Conservation (phyloP, 2,888 invertebrate species). For the Cerceris ruficornis region DNA sequence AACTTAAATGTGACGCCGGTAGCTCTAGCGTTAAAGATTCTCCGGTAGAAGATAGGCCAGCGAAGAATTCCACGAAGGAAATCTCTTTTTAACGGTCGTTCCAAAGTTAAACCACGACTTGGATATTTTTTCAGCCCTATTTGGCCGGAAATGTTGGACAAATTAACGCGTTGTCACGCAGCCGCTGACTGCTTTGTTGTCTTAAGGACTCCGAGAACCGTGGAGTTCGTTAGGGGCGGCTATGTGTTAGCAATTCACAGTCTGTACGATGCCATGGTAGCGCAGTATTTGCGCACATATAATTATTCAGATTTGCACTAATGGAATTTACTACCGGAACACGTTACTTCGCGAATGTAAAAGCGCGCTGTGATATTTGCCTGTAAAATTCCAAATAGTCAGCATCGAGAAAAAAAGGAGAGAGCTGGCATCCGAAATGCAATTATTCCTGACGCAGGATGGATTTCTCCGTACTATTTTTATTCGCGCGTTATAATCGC, state of each 20-base stretch:
- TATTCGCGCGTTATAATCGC: too few species aligned
- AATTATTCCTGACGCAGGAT: not conserved
- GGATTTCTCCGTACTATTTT: too few species aligned
- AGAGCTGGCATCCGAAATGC: not conserved
- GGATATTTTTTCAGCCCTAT: conserved; percentile 4
- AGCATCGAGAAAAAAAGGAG: not conserved
- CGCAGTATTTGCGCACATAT: conserved; percentile 74
- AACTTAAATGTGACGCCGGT: too few species aligned
- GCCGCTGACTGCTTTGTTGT: conserved; percentile 60
- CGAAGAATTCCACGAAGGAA: not conserved
- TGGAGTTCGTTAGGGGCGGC: conserved; percentile 71
- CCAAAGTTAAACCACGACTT: not conserved
- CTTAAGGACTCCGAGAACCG: conserved; percentile 65
- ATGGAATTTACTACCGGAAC: conserved; percentile 67
- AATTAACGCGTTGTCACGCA: conserved; percentile 49
- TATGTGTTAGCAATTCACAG: conserved; percentile 71
- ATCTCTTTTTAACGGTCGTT: not conserved
- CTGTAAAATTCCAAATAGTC: conserved; percentile 30
- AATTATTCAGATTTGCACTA: conserved; percentile 75
- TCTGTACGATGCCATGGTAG: conserved; percentile 44
- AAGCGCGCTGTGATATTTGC: conserved; percentile 44
- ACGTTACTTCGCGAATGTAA: conserved; percentile 34
- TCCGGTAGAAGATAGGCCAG: too few species aligned
- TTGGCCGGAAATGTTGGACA: conserved; percentile 39
- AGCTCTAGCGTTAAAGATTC: too few species aligned